These are phyloP conservation scores for Pampusana beccarii DNA, from an alignment of 2,113 vertebrate genomes.

Conservation along the genomic window DNA sequence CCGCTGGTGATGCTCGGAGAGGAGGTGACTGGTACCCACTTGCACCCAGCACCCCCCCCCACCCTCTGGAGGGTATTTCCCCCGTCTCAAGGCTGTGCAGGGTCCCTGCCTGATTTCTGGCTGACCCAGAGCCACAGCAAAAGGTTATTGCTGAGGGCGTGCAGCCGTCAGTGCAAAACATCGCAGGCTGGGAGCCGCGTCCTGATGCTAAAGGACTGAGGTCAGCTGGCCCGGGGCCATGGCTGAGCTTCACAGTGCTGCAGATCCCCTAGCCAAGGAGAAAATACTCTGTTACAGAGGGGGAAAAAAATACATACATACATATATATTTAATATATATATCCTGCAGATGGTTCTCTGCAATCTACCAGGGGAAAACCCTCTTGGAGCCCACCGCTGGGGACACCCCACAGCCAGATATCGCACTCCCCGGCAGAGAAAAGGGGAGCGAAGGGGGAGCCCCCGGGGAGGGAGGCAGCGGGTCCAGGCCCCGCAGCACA, in stretches of 20 bases:
- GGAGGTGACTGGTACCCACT: neutral
- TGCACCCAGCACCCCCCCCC: too few species aligned
- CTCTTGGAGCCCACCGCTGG: rapidly evolving
- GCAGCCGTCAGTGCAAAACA: neutral
- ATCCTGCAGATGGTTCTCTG: neutral
- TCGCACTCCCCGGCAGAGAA: rapidly evolving
- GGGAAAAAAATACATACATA: neutral
- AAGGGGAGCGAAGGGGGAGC: neutral
- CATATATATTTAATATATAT: neutral
- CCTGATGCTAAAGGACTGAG: neutral
- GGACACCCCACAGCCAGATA: neutral
- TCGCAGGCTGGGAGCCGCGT: neutral
- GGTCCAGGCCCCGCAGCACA: neutral
- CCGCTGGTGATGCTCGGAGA: neutral
- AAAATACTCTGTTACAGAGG: neutral
- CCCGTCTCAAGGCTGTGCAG: neutral
- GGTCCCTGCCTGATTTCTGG: neutral
- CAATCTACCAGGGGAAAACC: neutral
- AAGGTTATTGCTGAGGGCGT: neutral
- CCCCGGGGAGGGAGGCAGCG: rapidly evolving
- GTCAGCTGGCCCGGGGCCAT: neutral
- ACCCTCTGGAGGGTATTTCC: too few species aligned
- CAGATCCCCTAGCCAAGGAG: neutral
- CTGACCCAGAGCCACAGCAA: neutral
- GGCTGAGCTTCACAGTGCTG: rapidly evolving